These are phyloP conservation scores for Neotoxoptera formosana DNA, from an alignment of 1,140 invertebrate genomes.

Conservation along the genomic window DNA sequence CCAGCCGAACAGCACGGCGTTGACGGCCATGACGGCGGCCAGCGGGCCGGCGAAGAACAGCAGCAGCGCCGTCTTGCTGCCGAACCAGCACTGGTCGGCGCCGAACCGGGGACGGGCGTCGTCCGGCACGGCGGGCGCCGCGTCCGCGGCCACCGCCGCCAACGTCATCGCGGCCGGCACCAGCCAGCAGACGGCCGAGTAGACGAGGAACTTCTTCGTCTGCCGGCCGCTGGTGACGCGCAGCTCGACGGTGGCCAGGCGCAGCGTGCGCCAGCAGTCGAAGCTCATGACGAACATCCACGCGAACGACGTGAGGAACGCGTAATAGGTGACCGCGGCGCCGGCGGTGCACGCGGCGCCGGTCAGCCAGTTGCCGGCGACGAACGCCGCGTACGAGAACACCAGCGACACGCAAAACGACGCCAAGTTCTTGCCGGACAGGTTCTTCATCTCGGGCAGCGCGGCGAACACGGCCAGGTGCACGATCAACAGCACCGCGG, in stretches of 20 bases:
- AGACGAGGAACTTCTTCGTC: constrained; percentile 65
- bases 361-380: constrained; percentile 63
- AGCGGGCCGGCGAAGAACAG: constrained; percentile 69
- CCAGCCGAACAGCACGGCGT: constrained; percentile 67
- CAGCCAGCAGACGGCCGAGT: constrained; percentile 69
- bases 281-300: constrained; percentile 72
- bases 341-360: constrained; percentile 63
- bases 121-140: constrained; percentile 62
- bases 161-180: constrained; percentile 66
- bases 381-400: constrained; percentile 66
- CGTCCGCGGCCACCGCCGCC: constrained; percentile 66
- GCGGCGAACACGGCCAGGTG: constrained; percentile 66
- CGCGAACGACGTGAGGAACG: constrained; percentile 68
- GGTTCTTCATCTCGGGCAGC: constrained; percentile 66
- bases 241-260: constrained; percentile 66
- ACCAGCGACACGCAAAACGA: constrained; percentile 66
- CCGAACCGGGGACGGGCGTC: constrained; percentile 66
- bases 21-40: constrained; percentile 65
- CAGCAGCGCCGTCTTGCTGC: constrained; percentile 66
- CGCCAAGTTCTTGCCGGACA: constrained; percentile 68
- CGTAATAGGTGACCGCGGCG: constrained; percentile 66
- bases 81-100: constrained; percentile 68
- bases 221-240: constrained; percentile 64
- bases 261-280: constrained; percentile 69
- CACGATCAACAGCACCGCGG: constrained; percentile 65